phyloP scores from a whole-genome alignment of 2,113 vertebrate species.

The Cervus canadensis region DNA sequence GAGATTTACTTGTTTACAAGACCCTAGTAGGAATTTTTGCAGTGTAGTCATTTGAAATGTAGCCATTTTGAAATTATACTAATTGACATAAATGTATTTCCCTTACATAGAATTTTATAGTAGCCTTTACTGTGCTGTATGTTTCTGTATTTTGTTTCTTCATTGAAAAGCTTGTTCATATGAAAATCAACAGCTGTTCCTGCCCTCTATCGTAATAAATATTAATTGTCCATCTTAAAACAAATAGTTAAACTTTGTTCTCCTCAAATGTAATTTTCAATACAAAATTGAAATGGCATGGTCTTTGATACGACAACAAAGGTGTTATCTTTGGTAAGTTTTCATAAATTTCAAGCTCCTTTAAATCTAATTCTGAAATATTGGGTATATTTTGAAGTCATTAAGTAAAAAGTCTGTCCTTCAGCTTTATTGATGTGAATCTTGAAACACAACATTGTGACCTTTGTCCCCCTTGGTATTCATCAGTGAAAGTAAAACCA shows the following conservation, averaged over 20 bases:
- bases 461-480: background rate
- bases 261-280: background rate
- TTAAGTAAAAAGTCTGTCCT: background rate
- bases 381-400: background rate
- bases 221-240: background rate
- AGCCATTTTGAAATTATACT: background rate
- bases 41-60: background rate
- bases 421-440: background rate
- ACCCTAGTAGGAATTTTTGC: background rate
- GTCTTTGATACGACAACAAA: background rate
- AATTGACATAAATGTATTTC: background rate
- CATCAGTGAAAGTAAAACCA: background rate
- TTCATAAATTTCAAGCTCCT: background rate
- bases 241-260: background rate
- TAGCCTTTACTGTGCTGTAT: background rate
- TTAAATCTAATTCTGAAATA: background rate
- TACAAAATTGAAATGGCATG: background rate
- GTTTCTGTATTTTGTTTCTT: background rate
- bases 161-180: background rate
- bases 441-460: background rate
- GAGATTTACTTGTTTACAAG: background rate
- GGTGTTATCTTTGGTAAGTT: background rate
- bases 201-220: background rate
- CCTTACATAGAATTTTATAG: background rate
- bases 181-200: background rate